Evolutionary conservation across 1,140 invertebrate species (phyloP).

Genomic region (Rhopalosiphum padi): DNA sequence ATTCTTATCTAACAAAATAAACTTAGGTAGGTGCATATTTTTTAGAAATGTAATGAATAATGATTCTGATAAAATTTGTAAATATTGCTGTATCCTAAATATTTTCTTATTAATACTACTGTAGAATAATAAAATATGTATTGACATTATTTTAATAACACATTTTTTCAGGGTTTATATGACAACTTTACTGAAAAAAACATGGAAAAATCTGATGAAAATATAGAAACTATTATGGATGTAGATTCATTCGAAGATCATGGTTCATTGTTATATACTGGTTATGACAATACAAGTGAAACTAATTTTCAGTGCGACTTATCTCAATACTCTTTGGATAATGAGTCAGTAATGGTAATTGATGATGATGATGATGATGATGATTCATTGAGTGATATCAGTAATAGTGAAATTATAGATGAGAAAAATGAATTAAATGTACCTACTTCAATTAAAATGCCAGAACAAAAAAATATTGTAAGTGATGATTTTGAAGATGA

Average conservation of each 20-base stretch:
- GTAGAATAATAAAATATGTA: background rate
- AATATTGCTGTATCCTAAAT: background rate
- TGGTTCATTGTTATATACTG: background rate
- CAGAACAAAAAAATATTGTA: background rate
- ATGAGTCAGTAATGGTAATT: background rate
- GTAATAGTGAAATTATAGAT: background rate
- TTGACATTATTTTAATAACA: background rate
- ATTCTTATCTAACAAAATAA: too few species aligned
- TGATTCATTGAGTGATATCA: background rate
- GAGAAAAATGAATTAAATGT: background rate
- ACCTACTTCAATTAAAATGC: background rate
- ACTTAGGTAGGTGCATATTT: background rate
- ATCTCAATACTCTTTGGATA: background rate
- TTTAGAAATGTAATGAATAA: background rate
- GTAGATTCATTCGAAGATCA: background rate
- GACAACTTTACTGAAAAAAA: background rate
- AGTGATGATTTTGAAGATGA: background rate
- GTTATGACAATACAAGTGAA: constrained; percentile 11
- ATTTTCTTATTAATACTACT: background rate
- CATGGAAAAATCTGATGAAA: constrained; percentile 54
- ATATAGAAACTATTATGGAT: constrained; percentile 35
- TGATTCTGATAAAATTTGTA: background rate
- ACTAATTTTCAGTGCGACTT: background rate
- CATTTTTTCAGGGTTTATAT: background rate
- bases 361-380: constrained; percentile 23